Percentiles rank a stretch among this genome's conserved stretches.
Conservation (phyloP, 2,797 vertebrate genomes). For the Echiichthys vipera region DNA sequence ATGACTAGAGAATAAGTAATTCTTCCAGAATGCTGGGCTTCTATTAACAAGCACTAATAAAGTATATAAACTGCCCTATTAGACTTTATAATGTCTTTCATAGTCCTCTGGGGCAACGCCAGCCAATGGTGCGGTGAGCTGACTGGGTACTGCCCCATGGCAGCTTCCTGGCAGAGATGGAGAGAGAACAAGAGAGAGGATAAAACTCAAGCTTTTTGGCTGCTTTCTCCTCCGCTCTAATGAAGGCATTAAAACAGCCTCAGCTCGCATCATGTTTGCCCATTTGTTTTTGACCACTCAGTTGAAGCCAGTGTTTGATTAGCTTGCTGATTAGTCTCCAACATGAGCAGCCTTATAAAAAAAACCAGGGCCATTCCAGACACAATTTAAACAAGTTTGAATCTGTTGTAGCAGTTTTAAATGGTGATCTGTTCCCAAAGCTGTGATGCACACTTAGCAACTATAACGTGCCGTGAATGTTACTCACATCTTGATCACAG, state of each 20-base stretch:
- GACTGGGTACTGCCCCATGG: slow-evolving; percentile 83
- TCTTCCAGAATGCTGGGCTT: slow-evolving; percentile 76
- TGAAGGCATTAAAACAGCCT: slow-evolving; percentile 84
- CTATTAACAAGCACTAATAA: slow-evolving; percentile 85
- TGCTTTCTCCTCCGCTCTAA: slow-evolving; percentile 75
- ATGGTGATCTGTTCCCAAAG: slow-evolving; percentile 23
- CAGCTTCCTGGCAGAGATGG: slow-evolving; percentile 82
- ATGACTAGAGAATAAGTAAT: slow-evolving; percentile 79
- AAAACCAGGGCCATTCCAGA: slow-evolving; percentile 50
- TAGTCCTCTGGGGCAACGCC: slow-evolving; percentile 78
- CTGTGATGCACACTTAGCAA: slow-evolving; percentile 18
- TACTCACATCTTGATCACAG: slow-evolving; percentile 20
- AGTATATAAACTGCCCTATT: slow-evolving; percentile 87
- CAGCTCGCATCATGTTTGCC: slow-evolving; percentile 71
- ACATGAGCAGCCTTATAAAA: slow-evolving; percentile 63
- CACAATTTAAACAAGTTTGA: slow-evolving; percentile 40
- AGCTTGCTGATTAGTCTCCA: slow-evolving; percentile 63
- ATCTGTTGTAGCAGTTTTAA: slow-evolving; percentile 24
- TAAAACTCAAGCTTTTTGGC: slow-evolving; percentile 78
- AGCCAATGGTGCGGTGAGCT: slow-evolving; percentile 81
- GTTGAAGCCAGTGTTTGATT: slow-evolving; percentile 74
- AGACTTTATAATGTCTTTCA: slow-evolving; percentile 87
- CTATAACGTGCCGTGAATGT: slow-evolving; percentile 16
- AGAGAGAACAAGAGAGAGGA: slow-evolving; percentile 73
- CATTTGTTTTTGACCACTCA: slow-evolving; percentile 78